Conservation (phyloP, 2,888 invertebrate species). For the Papilio gigon region DNA sequence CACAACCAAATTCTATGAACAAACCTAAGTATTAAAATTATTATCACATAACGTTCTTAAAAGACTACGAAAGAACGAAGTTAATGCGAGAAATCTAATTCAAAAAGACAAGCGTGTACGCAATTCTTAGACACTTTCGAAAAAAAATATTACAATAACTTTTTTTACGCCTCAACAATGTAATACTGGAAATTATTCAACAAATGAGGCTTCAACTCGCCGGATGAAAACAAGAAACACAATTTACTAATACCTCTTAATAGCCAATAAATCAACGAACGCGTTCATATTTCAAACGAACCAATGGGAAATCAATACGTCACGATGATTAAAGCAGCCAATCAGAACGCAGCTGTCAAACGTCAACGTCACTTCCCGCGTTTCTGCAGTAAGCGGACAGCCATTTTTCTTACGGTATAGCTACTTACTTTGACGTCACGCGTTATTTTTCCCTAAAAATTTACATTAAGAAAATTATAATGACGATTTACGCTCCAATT, state of each 20-base stretch:
- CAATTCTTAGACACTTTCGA: slow-evolving; percentile 46
- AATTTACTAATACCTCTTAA: neutral
- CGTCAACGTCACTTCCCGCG: neutral
- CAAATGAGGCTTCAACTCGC: slow-evolving; percentile 36
- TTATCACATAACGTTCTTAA: slow-evolving; percentile 38
- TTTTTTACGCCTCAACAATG: slow-evolving; percentile 62
- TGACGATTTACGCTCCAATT: too few relatives aligned
- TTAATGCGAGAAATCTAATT: slow-evolving; percentile 11
- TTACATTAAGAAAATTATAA: too few relatives aligned
- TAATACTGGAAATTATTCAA: slow-evolving; percentile 66
- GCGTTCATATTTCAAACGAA: neutral
- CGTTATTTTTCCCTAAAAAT: too few relatives aligned
- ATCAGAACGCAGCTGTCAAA: neutral
- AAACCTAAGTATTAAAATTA: slow-evolving; percentile 34
- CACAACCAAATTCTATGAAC: slow-evolving; percentile 5
- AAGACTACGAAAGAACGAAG: neutral
- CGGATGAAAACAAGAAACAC: too few relatives aligned
- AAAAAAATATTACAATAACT: slow-evolving; percentile 44
- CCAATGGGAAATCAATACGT: slow-evolving; percentile 13
- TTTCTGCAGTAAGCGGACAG: neutral
- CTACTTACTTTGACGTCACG: too few relatives aligned
- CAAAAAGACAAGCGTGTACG: slow-evolving; percentile 44
- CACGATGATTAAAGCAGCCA: neutral
- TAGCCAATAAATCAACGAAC: neutral
- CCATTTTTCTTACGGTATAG: too few relatives aligned